A percentile compares a stretch with the other conserved stretches of the same genome.
phyloP scores from a whole-genome alignment of 2,888 invertebrate genomes.

The Chloroclystis v-ata region DNA sequence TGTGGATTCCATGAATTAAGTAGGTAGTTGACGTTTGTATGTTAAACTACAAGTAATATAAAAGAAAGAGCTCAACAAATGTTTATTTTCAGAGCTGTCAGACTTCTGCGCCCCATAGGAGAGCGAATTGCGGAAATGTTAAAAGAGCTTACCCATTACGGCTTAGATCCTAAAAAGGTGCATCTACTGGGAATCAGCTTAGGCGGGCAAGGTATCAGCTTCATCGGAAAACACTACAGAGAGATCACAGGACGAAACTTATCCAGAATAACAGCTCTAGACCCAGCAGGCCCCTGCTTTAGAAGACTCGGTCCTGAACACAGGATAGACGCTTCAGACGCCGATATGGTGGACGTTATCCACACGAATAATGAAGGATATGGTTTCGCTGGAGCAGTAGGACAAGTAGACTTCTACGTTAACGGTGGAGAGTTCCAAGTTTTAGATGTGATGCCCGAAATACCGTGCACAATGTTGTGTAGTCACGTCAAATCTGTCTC shows the following conservation, averaged over 20 bases:
- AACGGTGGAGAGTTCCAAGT: constrained; percentile 39
- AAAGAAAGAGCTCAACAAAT: too few species aligned
- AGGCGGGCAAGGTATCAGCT: constrained; percentile 32
- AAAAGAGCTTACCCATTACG: constrained; percentile 23
- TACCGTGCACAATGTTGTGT: constrained; percentile 29
- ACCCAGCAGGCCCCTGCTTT: constrained; percentile 35
- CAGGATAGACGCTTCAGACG: constrained; percentile 33
- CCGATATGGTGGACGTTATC: constrained; percentile 31
- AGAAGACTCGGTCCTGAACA: constrained; percentile 29
- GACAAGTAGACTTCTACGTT: constrained; percentile 36
- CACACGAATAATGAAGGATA: constrained; percentile 32
- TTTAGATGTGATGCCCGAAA: constrained; percentile 13
- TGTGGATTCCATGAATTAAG: too few species aligned
- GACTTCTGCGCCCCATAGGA: constrained; percentile 28
- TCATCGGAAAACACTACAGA: constrained; percentile 30
- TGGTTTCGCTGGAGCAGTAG: constrained; percentile 32
- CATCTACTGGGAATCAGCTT: constrained; percentile 31
- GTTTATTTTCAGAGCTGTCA: constrained; percentile 21
- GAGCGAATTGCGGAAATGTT: constrained; percentile 31
- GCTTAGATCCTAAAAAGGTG: constrained; percentile 30
- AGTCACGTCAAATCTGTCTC: constrained; percentile 28
- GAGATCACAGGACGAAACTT: constrained; percentile 30
- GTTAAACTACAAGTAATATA: too few species aligned
- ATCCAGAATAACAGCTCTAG: constrained; percentile 29
- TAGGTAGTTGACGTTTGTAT: too few species aligned